Conservation (phyloP, 2,113 vertebrate genomes). For the Ahaetulla prasina region DNA sequence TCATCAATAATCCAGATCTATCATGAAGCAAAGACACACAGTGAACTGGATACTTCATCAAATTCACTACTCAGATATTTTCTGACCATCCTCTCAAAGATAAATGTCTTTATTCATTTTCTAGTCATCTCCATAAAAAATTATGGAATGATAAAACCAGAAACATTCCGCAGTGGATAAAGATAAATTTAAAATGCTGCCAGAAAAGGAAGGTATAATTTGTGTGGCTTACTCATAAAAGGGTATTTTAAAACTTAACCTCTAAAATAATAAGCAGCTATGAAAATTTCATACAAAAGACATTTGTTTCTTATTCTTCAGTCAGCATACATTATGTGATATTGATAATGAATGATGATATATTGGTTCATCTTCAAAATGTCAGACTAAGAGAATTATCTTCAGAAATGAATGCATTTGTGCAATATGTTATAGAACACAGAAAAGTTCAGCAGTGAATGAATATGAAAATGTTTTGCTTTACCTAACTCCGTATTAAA, state of each 20-base stretch:
- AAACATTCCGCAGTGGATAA: not conserved
- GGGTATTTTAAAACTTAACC: not conserved
- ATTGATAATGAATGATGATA: not conserved
- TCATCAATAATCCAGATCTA: not conserved
- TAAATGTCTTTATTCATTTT: not conserved
- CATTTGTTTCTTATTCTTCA: constrained; percentile 5
- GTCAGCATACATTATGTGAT: not conserved
- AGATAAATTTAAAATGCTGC: not conserved
- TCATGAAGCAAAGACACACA: not conserved
- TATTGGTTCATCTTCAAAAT: not conserved
- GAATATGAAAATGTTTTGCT: constrained; percentile 4
- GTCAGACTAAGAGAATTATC: constrained; percentile 4
- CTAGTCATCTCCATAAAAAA: not conserved
- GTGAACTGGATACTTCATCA: not conserved
- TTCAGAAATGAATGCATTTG: not conserved
- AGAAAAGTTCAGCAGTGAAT: constrained; percentile 17
- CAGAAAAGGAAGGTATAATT: not conserved
- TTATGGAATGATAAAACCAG: not conserved
- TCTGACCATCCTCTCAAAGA: not conserved
- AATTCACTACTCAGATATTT: not conserved
- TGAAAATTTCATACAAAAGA: not conserved
- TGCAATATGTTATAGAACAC: not conserved
- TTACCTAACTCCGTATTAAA: not conserved
- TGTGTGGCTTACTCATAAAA: not conserved
- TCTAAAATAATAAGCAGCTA: not conserved